Evolutionary conservation across 2,888 invertebrate genomes (phyloP).

Genomic region (Paralinhomoeus sp.): DNA sequence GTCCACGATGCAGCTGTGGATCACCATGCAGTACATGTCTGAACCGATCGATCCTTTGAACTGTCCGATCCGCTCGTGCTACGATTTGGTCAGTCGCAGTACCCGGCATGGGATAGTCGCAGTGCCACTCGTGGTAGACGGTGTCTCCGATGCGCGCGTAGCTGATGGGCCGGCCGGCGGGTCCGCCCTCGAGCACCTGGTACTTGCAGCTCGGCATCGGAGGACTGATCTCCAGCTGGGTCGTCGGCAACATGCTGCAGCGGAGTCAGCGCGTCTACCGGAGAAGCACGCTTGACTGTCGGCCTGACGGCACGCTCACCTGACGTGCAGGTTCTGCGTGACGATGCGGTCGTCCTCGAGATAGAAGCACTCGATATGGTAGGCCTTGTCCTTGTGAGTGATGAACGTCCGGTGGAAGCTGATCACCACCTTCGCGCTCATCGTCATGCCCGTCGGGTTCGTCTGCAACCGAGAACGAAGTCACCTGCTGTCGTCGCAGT

Average conservation of each 20-base stretch:
- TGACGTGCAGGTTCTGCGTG: conserved; percentile 3
- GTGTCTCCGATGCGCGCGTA: conserved; percentile 3
- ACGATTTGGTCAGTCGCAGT: too few species aligned
- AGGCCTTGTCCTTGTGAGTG: conserved; percentile 3
- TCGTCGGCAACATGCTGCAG: neutral
- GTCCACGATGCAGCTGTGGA: conserved; percentile 5
- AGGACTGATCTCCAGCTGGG: neutral
- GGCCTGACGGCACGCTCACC: neutral
- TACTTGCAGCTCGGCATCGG: conserved; percentile 3
- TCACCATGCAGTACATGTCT: conserved; percentile 6
- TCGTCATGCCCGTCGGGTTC: conserved; percentile 4
- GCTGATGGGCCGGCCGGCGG: neutral
- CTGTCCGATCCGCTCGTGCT: too few species aligned
- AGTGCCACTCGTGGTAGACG: conserved; percentile 4
- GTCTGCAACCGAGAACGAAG: neutral
- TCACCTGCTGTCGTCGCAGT: too few species aligned
- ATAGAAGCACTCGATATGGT: conserved; percentile 6
- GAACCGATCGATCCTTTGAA: too few species aligned
- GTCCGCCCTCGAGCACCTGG: conserved; percentile 1
- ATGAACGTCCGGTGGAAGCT: conserved; percentile 5
- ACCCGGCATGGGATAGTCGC: conserved; percentile 1
- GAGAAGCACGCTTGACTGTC: neutral
- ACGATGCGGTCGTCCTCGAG: conserved; percentile 4
- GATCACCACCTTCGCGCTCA: conserved; percentile 2
- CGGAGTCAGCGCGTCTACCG: neutral